phyloP scores from a whole-genome alignment of 2,888 invertebrate species.

The Mongoloraphidia duomilia region DNA sequence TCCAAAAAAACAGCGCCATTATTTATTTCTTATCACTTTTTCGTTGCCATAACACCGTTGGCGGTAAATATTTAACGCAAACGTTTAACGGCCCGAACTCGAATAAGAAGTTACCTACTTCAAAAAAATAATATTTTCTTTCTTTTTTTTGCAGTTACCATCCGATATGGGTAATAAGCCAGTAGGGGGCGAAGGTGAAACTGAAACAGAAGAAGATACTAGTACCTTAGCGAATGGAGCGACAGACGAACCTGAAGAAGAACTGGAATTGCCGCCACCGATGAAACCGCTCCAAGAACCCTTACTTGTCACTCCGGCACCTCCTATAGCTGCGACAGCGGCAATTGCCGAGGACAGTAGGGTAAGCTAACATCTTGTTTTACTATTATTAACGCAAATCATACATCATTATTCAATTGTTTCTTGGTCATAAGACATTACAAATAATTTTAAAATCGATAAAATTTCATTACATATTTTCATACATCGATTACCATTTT shows the following conservation, averaged over 20 bases:
- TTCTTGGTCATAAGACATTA: not conserved
- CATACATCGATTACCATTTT: too few relatives aligned
- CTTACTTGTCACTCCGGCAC: constrained; percentile 25
- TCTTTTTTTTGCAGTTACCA: constrained; percentile 28
- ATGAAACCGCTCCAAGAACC: constrained; percentile 88
- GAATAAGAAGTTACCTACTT: not conserved
- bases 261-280: constrained; percentile 77
- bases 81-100: too few relatives aligned
- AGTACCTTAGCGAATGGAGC: constrained; percentile 34
- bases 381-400: not conserved
- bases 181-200: constrained; percentile 32
- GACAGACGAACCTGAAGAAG: constrained; percentile 63
- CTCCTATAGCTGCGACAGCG: constrained; percentile 30
- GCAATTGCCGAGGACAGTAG: constrained; percentile 37
- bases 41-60: too few relatives aligned
- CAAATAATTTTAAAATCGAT: not conserved
- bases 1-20: too few relatives aligned
- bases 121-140: constrained; percentile 14
- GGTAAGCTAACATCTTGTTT: constrained; percentile 29
- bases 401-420: not conserved
- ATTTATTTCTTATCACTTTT: too few relatives aligned
- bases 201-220: constrained; percentile 26
- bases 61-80: too few relatives aligned
- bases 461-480: not conserved
- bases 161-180: constrained; percentile 40